Evolutionary conservation across 2,113 vertebrate genomes (phyloP).

Genomic region (Otocyon megalotis): DNA sequence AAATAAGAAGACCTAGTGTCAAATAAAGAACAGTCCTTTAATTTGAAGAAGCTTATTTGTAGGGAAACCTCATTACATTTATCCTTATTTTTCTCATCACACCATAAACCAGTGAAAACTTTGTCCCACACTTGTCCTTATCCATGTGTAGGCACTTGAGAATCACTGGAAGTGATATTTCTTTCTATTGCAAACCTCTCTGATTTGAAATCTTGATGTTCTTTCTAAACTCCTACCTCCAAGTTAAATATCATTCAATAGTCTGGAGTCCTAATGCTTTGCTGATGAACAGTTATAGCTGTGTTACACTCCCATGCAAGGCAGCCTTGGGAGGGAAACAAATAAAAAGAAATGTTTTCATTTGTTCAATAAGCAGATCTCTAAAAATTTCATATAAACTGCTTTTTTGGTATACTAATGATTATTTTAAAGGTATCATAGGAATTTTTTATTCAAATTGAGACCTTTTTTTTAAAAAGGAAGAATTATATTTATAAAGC

Average conservation of each 20-base stretch:
- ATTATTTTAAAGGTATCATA: not conserved
- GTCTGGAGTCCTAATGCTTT: not conserved
- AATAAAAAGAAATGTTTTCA: not conserved
- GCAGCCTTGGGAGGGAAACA: not conserved
- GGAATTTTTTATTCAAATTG: constrained; percentile 32
- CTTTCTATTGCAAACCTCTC: not conserved
- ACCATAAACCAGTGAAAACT: not conserved
- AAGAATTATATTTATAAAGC: not conserved
- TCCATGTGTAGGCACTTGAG: not conserved
- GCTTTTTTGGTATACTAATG: not conserved
- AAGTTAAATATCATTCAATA: not conserved
- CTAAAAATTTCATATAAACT: not conserved
- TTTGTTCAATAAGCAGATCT: not conserved
- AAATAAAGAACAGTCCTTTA: not conserved
- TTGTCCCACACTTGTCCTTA: not conserved
- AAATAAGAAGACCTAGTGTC: not conserved
- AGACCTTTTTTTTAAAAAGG: not conserved
- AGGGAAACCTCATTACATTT: not conserved
- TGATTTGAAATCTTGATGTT: not conserved
- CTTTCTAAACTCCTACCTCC: not conserved
- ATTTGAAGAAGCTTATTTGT: not conserved
- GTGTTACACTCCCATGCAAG: not conserved
- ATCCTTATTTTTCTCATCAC: not conserved
- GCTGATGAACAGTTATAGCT: not conserved
- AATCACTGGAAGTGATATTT: not conserved